These are phyloP conservation scores for Mya arenaria DNA, from an alignment of 1,140 invertebrate genomes.

Conservation along the genomic window DNA sequence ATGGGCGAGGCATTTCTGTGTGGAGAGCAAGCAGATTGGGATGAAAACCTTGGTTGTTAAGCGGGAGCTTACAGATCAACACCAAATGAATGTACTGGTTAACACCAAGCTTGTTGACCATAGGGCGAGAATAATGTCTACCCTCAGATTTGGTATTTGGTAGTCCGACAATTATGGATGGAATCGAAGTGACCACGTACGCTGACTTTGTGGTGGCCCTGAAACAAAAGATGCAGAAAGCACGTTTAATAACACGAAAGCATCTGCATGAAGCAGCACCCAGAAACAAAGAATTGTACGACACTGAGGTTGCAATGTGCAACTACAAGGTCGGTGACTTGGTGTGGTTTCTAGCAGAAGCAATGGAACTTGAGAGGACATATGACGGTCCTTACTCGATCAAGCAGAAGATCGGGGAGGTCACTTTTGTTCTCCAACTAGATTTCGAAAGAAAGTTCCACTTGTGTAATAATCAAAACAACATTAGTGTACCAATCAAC, in stretches of 20 bases:
- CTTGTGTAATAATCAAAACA: too few relatives aligned
- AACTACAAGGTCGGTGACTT: not conserved
- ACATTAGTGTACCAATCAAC: not conserved
- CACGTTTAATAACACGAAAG: not conserved
- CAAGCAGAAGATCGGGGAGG: too few relatives aligned
- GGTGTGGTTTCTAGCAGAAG: not conserved
- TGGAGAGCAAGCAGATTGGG: slow-evolving; percentile 4
- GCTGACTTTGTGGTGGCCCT: slow-evolving; percentile 17
- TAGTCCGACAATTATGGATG: not conserved
- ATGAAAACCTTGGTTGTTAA: not conserved
- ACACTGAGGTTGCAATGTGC: not conserved
- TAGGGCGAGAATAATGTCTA: not conserved
- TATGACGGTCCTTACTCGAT: not conserved
- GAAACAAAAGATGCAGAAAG: not conserved
- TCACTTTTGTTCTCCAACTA: too few relatives aligned
- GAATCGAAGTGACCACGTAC: not conserved
- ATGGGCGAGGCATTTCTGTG: not conserved
- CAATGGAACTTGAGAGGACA: not conserved
- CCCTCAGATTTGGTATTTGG: not conserved
- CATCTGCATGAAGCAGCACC: not conserved
- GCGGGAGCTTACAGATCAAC: not conserved
- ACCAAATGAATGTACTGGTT: not conserved
- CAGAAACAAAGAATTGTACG: not conserved
- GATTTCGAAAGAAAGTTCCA: too few relatives aligned
- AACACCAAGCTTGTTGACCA: not conserved